Base-by-base conservation (phyloP, 2,888 invertebrate species). In the Herminia tarsipennalis region DNA sequence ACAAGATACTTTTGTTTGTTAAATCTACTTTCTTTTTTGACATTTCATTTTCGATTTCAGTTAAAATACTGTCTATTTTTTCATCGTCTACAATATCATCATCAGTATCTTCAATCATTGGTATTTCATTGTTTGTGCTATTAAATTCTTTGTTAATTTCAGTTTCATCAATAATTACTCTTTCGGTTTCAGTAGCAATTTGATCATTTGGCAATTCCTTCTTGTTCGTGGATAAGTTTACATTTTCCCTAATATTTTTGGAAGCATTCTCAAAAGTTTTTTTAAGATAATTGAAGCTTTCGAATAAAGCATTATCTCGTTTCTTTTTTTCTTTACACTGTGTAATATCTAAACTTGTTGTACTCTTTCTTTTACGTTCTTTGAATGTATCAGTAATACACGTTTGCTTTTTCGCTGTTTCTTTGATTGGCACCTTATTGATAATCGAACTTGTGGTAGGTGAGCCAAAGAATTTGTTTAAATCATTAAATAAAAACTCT, bases 41-140 rank as follows among this genome's bases (percentile, higher is more conserved):
- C 52, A 88, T 88, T 78, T 89, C 87, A 43, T 57, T 75, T 73
- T 90, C 88, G 33, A 89, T 89, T 46, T 83, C 69, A 32, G 66
- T 75, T 21, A 90, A 60, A 51, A 89, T 79, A 22, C 52, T 71
- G 36, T 81, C 62, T 48, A 88, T 76, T 46, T 73, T 72, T 13
- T 72, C 65, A 36, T 78, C 78, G 36, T 82, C 76, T 13, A 76
- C 61, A 41, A 66, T 66, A 12, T 81, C 72, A 29, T 68, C 65
- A 21, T 70, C 55, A 18, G 66, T 62, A 21, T 71, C 52, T 34
- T 62, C 50, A 43, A 49, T 49, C 29, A 39, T 45, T 47, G 3
- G 44, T 49, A 33, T n/a, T n/a, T 52, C 32, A 2, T 34, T 43
- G 13, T 54, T 35, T 12, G 67, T 58, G 53, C 66, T 57, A 25